Conservation (phyloP, 92 coral and sea anemone species). For the Pocillopora meandrina region DNA sequence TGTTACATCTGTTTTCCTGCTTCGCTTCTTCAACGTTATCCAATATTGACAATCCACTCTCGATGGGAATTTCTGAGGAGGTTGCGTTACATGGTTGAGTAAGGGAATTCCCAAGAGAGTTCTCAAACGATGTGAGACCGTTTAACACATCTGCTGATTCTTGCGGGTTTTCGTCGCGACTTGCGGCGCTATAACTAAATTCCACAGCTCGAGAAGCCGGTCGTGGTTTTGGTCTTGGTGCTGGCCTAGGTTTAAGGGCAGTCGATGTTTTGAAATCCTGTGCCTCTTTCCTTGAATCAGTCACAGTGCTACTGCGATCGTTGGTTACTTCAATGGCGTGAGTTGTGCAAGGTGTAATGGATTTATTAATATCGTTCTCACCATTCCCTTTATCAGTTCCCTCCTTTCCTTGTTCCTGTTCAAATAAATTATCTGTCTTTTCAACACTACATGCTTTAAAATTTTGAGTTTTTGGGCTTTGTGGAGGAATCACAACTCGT, state of each 20-base stretch:
- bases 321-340: neutral
- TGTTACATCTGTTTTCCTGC: conserved; percentile 2
- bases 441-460: neutral
- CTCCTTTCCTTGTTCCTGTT: neutral
- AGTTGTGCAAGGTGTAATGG: conserved; percentile 17
- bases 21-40: conserved; percentile 23
- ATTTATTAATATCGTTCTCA: neutral
- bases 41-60: conserved; percentile 20
- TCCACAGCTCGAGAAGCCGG: conserved; percentile 22
- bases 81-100: conserved; percentile 38
- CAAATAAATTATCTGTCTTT: conserved; percentile 3
- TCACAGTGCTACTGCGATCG: neutral
- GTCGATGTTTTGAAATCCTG: conserved; percentile 17
- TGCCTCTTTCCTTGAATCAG: conserved; percentile 10
- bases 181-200: neutral
- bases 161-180: conserved; percentile 31
- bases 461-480: conserved; percentile 7
- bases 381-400: conserved; percentile 14
- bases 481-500: conserved; percentile 14
- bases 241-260: conserved; percentile 65
- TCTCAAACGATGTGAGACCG: neutral
- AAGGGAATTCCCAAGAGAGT: conserved; percentile 42
- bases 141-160: conserved; percentile 15
- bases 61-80: conserved; percentile 2
- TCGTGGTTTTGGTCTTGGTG: conserved; percentile 68